Base-by-base conservation (phyloP, 2,888 invertebrate species). In the Melangyna quadrimaculata region DNA sequence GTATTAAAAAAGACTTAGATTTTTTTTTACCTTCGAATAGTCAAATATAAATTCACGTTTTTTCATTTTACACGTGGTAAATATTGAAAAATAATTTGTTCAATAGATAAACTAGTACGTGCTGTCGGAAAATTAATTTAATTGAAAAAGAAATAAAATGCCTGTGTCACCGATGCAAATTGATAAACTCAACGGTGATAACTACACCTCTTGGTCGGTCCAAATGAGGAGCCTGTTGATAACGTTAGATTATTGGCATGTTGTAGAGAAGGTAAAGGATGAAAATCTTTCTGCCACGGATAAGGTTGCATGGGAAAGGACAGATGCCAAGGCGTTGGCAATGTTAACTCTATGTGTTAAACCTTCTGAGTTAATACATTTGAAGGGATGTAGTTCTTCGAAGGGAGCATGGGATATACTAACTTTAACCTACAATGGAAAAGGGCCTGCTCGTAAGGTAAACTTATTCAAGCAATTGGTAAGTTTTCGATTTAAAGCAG, bases 391-490 rank as follows among this genome's bases (percentile, higher is more conserved):
- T 65, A 9, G 14, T 22, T 35, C 72, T 61, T 61, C 80, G 19
- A 77, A 69, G n/a, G 40, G 35, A 19, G 81, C 81, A 4, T 87
- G 80, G 80, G 19, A 43, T 7, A 73, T 57, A 5, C 40, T 87
- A 63, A 29, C 9, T 29, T 51, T 53, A 57, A 35, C 67, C 14
- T 80, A 86, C 24, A 73, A 77, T 37, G 67, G 67, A 12, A 37
- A 59, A 7, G 78, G 74, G 17, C 78, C 83, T 12, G 74, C 83
- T n/a, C 40, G 70, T 9, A 78, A 83, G 57, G 83, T 78, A 7
- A 69, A 53, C 14, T 61, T 83, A 19, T 78, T 83, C 40, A 83
- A 78, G 29, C 51, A 63, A 45, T 40, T 78, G 3, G 70, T 74
- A 8, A 22, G 43, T 7, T 83, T 73, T 63, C 37, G 72, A 48